Evolutionary conservation across 2,113 vertebrate genomes (phyloP), one percentile per base, ranked within the genome.

Genomic region (Pipra filicauda): DNA sequence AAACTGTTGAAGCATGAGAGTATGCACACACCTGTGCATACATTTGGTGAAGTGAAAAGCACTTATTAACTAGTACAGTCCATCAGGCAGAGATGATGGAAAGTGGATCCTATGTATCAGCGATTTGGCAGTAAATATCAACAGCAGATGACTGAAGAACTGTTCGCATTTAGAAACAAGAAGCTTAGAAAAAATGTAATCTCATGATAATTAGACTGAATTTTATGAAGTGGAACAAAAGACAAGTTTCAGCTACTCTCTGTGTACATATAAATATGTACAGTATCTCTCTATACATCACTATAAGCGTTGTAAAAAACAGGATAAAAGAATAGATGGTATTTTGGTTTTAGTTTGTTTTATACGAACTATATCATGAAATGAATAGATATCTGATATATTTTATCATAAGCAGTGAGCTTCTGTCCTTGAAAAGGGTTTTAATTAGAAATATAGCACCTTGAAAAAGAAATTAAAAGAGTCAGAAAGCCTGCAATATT

Each of bases 141-240:
- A 12, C 13, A 19, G 33, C 44, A 78, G 39, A 81, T 37, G 20
- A 84, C 28, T 46, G 15, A 77, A 71, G 22, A 93, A 76, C 22
- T 67, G 21, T 55, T 72, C 0, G 1, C 15, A 49, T 49, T 69
- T 65, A 73, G 41, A 64, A 80, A 89, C 13, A 73, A 61, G 27
- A 44, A 80, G 20, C 57, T 65, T n/a, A 59, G 37, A 51, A 88
- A 88, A 84, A 89, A 28, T 5, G 10, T 26, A 91, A 12, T 23
- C 20, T 65, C 0, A 0, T 1, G 0, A 52, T 46, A 30, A 70
- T 61, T 52, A 75, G 30, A 31, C 33, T 85, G 72, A 13, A 41
- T 72, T 87, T 70, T 35, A 39, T 57, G 3, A 51, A 75, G 16
- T 19, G 24, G 19, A 87, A 74, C 11, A 75, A 70, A 71, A 5